Base-by-base conservation (phyloP, 2,113 vertebrate genomes). In the Takifugu flavidus region DNA sequence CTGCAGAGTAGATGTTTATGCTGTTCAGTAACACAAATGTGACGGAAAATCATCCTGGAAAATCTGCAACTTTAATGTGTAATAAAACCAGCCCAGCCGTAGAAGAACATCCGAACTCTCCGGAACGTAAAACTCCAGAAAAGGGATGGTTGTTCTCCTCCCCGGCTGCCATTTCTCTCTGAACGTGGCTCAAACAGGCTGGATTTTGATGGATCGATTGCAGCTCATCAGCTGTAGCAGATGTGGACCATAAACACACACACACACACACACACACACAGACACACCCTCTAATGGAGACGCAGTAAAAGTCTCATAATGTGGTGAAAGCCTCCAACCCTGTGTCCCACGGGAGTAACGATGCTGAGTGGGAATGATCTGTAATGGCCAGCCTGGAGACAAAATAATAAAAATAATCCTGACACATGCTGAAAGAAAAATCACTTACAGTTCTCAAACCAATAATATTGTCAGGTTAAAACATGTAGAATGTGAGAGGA, bases 81-180 rank as follows among this genome's bases (percentile, higher is more conserved):
- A 39, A 13, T 44, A 72, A 82, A 83, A 53, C 28, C 47, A 56
- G 64, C 26, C 76, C 78, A 72, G 80, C 73, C 79, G 67, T 70
- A 56, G 55, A 67, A 55, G 49, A 56, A 68, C 6, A 0, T 66
- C 71, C 72, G 12, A 82, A 86, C 66, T 83, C 83, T 82, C 84
- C 77, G 11, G 62, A 59, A 52, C 49, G 44, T 64, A 43, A 65
- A 77, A 70, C 63, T 74, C n/a, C 53, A 56, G 49, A 82, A 52
- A 76, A 70, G 54, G 78, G 51, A 25, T 60, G 42, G 34, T 67
- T 66, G 67, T 67, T 62, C 65, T 72, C 62, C 57, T 68, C 45
- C n/a, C 55, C 65, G 13, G 52, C 68, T 70, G 49, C 62, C 11
- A 0, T 51, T 59, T 79, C 57, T 73, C 62, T 20, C 20, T 20